Base-by-base conservation (phyloP, 2,888 invertebrate species). In the Morpho achilles region DNA sequence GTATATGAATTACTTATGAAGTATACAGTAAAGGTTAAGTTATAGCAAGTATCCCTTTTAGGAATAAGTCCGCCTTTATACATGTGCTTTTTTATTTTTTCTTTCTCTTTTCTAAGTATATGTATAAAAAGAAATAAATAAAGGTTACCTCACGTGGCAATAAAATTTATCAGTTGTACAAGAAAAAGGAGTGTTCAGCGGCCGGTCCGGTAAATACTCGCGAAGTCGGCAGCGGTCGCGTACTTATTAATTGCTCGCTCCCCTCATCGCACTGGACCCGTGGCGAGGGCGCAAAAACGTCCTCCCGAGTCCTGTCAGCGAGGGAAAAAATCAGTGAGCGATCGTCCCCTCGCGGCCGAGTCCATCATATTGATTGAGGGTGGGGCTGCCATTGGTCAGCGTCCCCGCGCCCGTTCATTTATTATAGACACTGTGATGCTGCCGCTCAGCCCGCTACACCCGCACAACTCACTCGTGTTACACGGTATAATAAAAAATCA, bases 341-440 rank as follows among this genome's bases (percentile, higher is more conserved):
- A 90, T 89, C 88, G 90, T 87, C 91, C 91, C 90, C 90, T 89
- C 89, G 89, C 87, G 87, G 73, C 80, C 79, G 86, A 91, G 90
- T 91, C 91, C 91, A 91, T 91, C 91, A 91, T 91, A 91, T 91
- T 91, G 91, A 91, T 91, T 91, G 91, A 91, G 91, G 91, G 91
- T 87, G 89, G 90, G 86, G 84, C 87, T 81, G 82, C 87, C 87
- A 86, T 85, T 88, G 91, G 89, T 88, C 90, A 89, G 86, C 87
- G 79, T 84, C 85, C 86, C 87, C 84, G 83, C 85, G 82, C 83
- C 84, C 85, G 83, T 89, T 91, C 91, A 91, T 91, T 91, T 91
- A 91, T 91, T 91, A 91, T 91, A 91, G 89, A 91, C 90, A 87
- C 79, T 76, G 82, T 77, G 88, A 87, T 86, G 84, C 87, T 84